Conservation (phyloP, 2,797 vertebrate genomes). For the Intellagama lesueurii region DNA sequence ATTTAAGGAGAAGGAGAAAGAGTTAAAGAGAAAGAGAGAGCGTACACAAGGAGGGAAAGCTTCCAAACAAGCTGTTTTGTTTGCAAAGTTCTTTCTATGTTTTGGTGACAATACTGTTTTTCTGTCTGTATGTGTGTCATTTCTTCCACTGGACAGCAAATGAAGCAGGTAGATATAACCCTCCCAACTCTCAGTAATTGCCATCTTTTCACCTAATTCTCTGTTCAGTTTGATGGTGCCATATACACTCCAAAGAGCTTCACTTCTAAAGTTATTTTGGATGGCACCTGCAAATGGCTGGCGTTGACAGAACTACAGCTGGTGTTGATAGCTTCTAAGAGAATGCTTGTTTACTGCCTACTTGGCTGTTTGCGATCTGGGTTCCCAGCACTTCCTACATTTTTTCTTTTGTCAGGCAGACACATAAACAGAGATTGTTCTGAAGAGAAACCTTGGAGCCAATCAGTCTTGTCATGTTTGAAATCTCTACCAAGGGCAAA, state of each 20-base stretch:
- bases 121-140: background rate
- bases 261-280: constrained; percentile 26
- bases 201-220: constrained; percentile 42
- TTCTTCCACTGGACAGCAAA: constrained; percentile 48
- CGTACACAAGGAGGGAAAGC: background rate
- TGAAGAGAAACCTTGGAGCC: constrained; percentile 9
- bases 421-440: constrained; percentile 12
- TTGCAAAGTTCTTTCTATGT: background rate
- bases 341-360: background rate
- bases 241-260: constrained; percentile 47
- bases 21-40: background rate
- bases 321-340: constrained; percentile 36
- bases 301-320: constrained; percentile 30
- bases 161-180: background rate
- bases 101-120: background rate
- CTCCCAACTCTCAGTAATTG: constrained; percentile 33
- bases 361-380: constrained; percentile 22
- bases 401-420: background rate
- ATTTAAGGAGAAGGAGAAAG: background rate
- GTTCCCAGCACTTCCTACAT: background rate
- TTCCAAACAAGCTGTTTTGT: constrained; percentile 8
- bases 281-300: constrained; percentile 47
- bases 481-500: background rate
- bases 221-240: constrained; percentile 23
- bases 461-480: constrained; percentile 9